Evolutionary conservation across 2,113 vertebrate species (phyloP).

Genomic region (Centropristis striata): DNA sequence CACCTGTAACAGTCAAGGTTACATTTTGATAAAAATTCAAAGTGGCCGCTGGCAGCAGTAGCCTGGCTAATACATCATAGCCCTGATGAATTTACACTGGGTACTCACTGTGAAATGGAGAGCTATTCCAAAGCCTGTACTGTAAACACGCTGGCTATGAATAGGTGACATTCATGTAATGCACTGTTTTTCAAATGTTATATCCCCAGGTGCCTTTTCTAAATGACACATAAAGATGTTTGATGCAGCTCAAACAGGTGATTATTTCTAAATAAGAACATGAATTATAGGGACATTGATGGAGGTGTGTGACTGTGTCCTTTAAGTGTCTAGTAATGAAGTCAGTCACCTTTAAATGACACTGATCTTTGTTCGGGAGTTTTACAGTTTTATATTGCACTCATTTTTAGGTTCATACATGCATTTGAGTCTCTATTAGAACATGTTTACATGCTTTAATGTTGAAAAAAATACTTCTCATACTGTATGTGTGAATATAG

Average conservation of each 20-base stretch:
- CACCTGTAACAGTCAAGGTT: slow-evolving; percentile 48
- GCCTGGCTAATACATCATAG: background rate
- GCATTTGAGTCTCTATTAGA: no score
- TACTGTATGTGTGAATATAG: no score
- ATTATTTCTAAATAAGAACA: background rate
- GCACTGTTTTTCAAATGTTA: background rate
- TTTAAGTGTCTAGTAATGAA: background rate
- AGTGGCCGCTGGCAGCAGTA: slow-evolving; percentile 21
- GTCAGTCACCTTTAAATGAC: background rate
- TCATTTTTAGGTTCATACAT: no score
- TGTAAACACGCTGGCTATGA: slow-evolving; percentile 41
- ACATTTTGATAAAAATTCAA: slow-evolving; percentile 44
- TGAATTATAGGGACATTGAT: background rate
- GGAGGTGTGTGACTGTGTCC: background rate
- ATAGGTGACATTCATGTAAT: slow-evolving; percentile 46
- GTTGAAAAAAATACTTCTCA: no score
- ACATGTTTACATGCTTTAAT: no score
- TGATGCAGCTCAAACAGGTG: background rate
- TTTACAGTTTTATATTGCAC: background rate
- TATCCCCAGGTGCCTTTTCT: background rate
- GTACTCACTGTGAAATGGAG: slow-evolving; percentile 5
- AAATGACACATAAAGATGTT: background rate
- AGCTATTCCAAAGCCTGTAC: background rate
- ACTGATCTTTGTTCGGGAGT: background rate
- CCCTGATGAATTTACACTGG: background rate